Evolutionary conservation across 2,888 invertebrate genomes (phyloP).

Genomic region (Drosophila anceps): DNA sequence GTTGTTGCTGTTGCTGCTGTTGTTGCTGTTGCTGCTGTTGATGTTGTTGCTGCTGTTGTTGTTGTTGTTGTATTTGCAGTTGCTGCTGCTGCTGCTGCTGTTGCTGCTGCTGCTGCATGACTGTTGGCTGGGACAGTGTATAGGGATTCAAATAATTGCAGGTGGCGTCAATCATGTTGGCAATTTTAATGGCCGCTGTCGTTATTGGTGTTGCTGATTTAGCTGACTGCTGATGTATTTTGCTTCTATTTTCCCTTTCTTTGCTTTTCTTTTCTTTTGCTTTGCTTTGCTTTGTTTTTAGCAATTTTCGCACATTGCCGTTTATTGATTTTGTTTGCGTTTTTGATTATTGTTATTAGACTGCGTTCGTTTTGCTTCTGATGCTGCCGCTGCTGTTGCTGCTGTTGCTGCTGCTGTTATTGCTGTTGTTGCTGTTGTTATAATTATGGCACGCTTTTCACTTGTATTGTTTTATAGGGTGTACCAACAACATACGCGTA

Average conservation of each 20-base stretch:
- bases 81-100: slow-evolving; percentile 45
- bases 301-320: slow-evolving; percentile 69
- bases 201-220: slow-evolving; percentile 17
- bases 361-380: slow-evolving; percentile 12
- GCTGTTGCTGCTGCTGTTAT: slow-evolving; percentile 6
- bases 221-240: slow-evolving; percentile 10
- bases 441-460: slow-evolving; percentile 72
- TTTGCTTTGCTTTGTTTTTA: slow-evolving; percentile 25
- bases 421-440: slow-evolving; percentile 39
- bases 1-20: slow-evolving; percentile 38
- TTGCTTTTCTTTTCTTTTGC: slow-evolving; percentile 1
- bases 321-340: slow-evolving; percentile 58
- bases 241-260: too few relatives aligned
- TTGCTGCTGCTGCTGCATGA: slow-evolving; percentile 53
- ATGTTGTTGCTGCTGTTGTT: slow-evolving; percentile 27
- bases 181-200: slow-evolving; percentile 24
- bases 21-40: slow-evolving; percentile 42
- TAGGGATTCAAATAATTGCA: slow-evolving; percentile 84
- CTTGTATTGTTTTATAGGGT: slow-evolving; percentile 54
- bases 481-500: neutral
- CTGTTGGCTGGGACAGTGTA: slow-evolving; percentile 49
- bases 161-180: slow-evolving; percentile 83
- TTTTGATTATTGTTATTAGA: slow-evolving; percentile 43
- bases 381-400: slow-evolving; percentile 14
- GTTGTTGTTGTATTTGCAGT: slow-evolving; percentile 31